phyloP scores from a whole-genome alignment of 2,113 vertebrate species.

The Corvus moneduloides region DNA sequence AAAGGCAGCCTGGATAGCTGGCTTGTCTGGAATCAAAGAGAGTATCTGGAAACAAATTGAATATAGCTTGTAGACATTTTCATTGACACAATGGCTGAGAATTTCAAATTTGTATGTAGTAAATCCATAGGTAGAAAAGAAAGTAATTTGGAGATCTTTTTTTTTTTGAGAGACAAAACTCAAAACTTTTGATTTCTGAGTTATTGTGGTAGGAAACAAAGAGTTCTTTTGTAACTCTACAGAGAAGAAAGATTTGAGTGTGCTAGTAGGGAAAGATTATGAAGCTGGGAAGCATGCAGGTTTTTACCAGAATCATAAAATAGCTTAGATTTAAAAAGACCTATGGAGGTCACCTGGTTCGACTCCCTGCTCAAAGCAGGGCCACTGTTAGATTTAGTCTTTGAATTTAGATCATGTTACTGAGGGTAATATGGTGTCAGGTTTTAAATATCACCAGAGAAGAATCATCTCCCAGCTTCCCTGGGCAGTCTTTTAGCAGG shows the following conservation, averaged over 20 bases:
- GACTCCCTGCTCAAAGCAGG: background rate
- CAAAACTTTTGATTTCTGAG: background rate
- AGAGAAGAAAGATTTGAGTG: background rate
- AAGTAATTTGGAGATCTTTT: background rate
- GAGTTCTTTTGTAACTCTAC: background rate
- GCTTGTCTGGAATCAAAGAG: constrained; percentile 3
- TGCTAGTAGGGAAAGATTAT: background rate
- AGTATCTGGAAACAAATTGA: background rate
- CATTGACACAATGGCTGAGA: background rate
- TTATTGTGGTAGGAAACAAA: background rate
- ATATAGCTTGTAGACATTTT: background rate
- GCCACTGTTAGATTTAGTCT: background rate
- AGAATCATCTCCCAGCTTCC: background rate
- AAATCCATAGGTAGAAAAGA: background rate
- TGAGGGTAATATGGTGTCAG: background rate
- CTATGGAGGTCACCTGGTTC: background rate
- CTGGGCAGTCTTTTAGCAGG: background rate
- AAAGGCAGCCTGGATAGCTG: background rate
- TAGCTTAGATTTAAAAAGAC: background rate
- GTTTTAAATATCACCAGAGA: background rate
- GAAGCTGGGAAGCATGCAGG: background rate
- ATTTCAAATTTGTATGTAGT: background rate
- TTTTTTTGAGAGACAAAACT: background rate
- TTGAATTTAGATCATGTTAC: background rate
- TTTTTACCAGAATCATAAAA: background rate